Evolutionary conservation across 2,113 vertebrate species (phyloP).

Genomic region (Triplophysa tibetana): DNA sequence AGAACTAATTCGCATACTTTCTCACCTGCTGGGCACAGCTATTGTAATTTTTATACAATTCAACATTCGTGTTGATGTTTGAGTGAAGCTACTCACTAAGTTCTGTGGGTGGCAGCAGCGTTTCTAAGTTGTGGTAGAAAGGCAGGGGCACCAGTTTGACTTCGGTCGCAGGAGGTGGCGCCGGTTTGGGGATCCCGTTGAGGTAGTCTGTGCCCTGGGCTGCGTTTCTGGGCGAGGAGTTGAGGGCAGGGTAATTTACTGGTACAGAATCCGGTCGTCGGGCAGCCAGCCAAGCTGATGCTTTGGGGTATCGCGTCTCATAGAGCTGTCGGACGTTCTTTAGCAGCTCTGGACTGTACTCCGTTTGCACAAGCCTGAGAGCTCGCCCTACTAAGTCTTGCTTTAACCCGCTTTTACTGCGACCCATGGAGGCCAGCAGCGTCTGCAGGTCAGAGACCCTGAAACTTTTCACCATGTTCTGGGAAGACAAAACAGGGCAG

Average conservation of each 20-base stretch:
- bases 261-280: slow-evolving; percentile 79
- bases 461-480: slow-evolving; percentile 99
- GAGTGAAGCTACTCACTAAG: slow-evolving; percentile 77
- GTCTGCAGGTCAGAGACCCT: slow-evolving; percentile 98
- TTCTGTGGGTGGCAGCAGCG: slow-evolving; percentile 90
- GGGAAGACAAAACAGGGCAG: not conserved
- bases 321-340: slow-evolving; percentile 98
- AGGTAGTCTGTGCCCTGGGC: slow-evolving; percentile 89
- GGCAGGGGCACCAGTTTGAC: slow-evolving; percentile 91
- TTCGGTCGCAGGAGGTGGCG: slow-evolving; percentile 76
- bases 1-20: not conserved
- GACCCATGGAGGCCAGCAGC: slow-evolving; percentile 94
- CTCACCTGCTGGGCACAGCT: not conserved
- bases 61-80: not conserved
- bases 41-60: not conserved
- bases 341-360: slow-evolving; percentile 95
- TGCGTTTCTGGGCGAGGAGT: slow-evolving; percentile 73
- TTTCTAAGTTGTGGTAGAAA: slow-evolving; percentile 94
- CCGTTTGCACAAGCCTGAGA: slow-evolving; percentile 91
- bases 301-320: slow-evolving; percentile 91
- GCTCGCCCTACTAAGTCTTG: slow-evolving; percentile 96
- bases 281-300: slow-evolving; percentile 69
- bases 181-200: slow-evolving; percentile 86
- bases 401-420: slow-evolving; percentile 98
- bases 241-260: slow-evolving; percentile 76